Evolutionary conservation across 2,797 vertebrate species (phyloP).

Genomic region (Poecilia picta): DNA sequence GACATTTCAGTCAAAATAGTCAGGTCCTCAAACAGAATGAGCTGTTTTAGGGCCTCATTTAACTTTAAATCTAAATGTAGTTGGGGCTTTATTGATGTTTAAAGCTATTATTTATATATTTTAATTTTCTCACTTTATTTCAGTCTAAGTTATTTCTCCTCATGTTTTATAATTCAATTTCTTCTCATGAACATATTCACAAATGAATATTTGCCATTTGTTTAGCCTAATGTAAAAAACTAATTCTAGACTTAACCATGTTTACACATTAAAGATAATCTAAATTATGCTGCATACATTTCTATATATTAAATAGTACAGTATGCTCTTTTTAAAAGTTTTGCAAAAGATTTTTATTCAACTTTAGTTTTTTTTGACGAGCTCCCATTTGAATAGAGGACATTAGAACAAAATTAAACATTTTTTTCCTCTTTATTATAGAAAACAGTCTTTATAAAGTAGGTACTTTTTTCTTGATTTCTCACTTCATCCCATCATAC

Average conservation of each 20-base stretch:
- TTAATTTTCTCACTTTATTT: not conserved
- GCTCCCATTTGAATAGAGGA: constrained; percentile 36
- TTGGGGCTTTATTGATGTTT: not conserved
- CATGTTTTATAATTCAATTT: not conserved
- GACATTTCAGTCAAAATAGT: too few relatives aligned
- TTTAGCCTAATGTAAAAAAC: not conserved
- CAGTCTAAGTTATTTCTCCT: not conserved
- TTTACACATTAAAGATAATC: not conserved
- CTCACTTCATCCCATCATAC: constrained; percentile 51
- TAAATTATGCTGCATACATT: not conserved
- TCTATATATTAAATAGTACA: not conserved
- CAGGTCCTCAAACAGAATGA: too few relatives aligned
- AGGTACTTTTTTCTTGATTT: constrained; percentile 47
- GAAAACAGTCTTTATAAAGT: constrained; percentile 25
- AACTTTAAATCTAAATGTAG: not conserved
- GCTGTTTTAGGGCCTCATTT: too few relatives aligned
- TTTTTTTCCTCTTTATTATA: constrained; percentile 18
- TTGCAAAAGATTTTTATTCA: constrained; percentile 13
- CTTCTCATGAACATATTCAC: not conserved
- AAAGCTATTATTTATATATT: not conserved
- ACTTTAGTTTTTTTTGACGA: constrained; percentile 7
- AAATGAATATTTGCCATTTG: not conserved
- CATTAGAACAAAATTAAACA: constrained; percentile 34
- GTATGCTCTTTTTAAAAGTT: not conserved
- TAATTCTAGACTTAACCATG: not conserved